Base-by-base conservation (phyloP, 2,888 invertebrate species). In the Calliopum simillimum region DNA sequence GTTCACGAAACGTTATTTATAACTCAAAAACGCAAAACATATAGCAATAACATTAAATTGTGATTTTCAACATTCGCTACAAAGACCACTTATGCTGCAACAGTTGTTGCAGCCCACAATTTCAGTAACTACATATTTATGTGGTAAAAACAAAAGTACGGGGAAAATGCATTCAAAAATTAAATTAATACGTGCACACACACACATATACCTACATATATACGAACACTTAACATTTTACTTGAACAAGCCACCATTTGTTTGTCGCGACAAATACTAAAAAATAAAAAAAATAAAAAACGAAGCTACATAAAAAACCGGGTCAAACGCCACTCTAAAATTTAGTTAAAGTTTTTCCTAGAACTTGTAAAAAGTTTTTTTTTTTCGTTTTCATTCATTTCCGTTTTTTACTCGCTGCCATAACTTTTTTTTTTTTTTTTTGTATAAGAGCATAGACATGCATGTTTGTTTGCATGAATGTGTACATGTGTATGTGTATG, bases 251-350 rank as follows among this genome's bases (percentile, higher is more conserved):
- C 12, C 4, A 41, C 43, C 3, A 59, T 19, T 43, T 43, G n/a
- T 59, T 41, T 16, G 59, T n/a, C 43, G 59, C 11, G 16, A 14
- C 33, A 59, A 16, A 63, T 3, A 51, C 49, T 12, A 44, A 46
- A 44, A 44, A 8, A 43, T 13, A 14, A 19, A 58, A 41, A 8
- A 8, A 33, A 49, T 8, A 41, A 64, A n/a, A 64, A 25, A 62
- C 21, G 11, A 25, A n/a, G 8, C 33, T 33, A 33, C 47, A 25
- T 23, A 16, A n/a, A 44, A 55, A 66, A 56, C 44, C 46, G 47
- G 67, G 58, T 68, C 58, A 68, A 68, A 47, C 49, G 49, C 44
- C 16, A 55, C 55, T 56, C 43, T 53, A 68, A 47, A 68, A 43
- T 68, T 43, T 53, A 61, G 49, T 47, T 21, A 51, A 68, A 61